These are phyloP conservation scores for Oscheius sp. DNA, from an alignment of 2,888 invertebrate species.

Conservation along the genomic window DNA sequence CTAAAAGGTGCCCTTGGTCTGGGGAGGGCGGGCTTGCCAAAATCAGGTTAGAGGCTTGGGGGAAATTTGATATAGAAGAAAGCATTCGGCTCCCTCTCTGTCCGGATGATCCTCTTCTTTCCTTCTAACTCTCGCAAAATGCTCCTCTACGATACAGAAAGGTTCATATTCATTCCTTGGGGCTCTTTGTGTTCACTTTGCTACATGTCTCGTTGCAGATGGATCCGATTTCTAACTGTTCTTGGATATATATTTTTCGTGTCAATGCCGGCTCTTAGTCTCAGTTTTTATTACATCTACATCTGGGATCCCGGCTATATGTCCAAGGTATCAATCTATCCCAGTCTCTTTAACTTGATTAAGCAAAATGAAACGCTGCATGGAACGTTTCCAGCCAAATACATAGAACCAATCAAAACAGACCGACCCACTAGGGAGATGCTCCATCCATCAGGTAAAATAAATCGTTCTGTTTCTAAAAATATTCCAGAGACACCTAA, in stretches of 20 bases:
- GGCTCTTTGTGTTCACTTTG: too few species aligned
- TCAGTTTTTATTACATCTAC: conserved; percentile 63
- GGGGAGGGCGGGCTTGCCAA: conserved; percentile 1
- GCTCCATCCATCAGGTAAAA: neutral
- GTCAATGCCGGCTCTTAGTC: conserved; percentile 61
- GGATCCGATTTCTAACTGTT: conserved; percentile 65
- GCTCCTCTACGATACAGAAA: conserved; percentile 8
- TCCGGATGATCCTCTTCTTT: conserved; percentile 28
- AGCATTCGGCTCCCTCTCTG: conserved; percentile 17
- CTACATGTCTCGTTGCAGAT: conserved; percentile 54
- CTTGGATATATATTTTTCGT: conserved; percentile 65
- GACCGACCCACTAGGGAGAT: conserved; percentile 5
- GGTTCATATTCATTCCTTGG: neutral
- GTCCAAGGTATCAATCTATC: conserved; percentile 34
- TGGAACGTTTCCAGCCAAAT: conserved; percentile 14
- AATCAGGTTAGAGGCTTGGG: conserved; percentile 18
- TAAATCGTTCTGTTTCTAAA: too few species aligned
- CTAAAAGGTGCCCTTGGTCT: conserved; percentile 25
- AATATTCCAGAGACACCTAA: neutral
- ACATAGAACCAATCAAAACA: conserved; percentile 31
- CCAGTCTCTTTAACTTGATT: neutral
- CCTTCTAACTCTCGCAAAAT: conserved; percentile 12
- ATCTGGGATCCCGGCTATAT: conserved; percentile 66
- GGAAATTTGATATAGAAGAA: conserved; percentile 28
- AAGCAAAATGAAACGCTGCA: conserved; percentile 1